phyloP scores from a whole-genome alignment of 2,888 invertebrate genomes.

The Lithophane socia region DNA sequence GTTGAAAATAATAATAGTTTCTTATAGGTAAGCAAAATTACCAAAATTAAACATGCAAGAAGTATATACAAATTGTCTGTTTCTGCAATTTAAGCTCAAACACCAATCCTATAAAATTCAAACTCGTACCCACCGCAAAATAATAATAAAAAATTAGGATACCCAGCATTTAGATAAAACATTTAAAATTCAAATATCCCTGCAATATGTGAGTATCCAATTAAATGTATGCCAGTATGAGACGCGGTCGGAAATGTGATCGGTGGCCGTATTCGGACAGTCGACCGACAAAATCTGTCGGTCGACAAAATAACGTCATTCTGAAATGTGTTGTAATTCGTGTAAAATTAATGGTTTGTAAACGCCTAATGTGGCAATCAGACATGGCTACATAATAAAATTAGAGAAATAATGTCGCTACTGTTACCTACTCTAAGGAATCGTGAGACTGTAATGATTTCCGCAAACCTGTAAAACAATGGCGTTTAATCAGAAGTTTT shows the following conservation, averaged over 20 bases:
- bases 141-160: conserved; percentile 10
- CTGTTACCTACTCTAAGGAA: neutral
- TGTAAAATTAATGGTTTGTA: conserved; percentile 50
- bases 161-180: conserved; percentile 17
- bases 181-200: conserved; percentile 61
- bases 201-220: conserved; percentile 38
- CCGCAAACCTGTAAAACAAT: neutral
- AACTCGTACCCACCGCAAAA: conserved; percentile 9
- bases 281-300: conserved; percentile 51
- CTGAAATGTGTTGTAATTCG: conserved; percentile 52
- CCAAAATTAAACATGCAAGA: neutral
- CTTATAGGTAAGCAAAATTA: neutral
- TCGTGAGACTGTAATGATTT: neutral
- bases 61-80: neutral
- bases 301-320: conserved; percentile 29
- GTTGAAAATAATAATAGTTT: neutral
- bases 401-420: conserved; percentile 22
- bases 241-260: conserved; percentile 42
- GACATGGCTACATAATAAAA: conserved; percentile 32
- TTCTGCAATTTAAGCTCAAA: neutral
- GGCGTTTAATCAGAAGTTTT: neutral
- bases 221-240: conserved; percentile 42
- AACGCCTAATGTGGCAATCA: conserved; percentile 39
- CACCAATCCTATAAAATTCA: neutral
- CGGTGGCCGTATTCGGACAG: conserved; percentile 49